These are phyloP conservation scores for Allophyes oxyacanthae DNA, from an alignment of 2,888 invertebrate species.

Conservation along the genomic window DNA sequence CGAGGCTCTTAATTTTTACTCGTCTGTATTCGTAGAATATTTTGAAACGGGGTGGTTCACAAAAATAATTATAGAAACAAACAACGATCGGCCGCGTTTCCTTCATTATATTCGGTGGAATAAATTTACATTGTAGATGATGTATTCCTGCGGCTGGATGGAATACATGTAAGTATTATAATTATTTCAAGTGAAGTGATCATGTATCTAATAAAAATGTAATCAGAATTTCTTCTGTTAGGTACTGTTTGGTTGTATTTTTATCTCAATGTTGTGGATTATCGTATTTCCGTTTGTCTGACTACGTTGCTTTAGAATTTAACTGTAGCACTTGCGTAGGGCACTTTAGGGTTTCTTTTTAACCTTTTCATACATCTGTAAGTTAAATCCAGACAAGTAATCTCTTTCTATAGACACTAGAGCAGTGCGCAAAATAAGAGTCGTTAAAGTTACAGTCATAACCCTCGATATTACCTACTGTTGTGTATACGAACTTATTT, in stretches of 20 bases:
- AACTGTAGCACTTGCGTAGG: too few species aligned
- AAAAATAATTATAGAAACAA: conserved; percentile 6
- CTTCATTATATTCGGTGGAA: conserved; percentile 15
- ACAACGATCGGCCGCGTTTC: background rate
- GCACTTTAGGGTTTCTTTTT: too few species aligned
- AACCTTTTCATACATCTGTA: too few species aligned
- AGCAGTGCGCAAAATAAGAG: too few species aligned
- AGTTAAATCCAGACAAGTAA: too few species aligned
- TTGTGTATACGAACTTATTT: too few species aligned
- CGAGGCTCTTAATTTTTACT: conserved; percentile 1
- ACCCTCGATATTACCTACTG: too few species aligned
- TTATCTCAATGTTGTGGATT: too few species aligned
- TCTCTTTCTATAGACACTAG: too few species aligned
- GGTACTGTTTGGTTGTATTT: conserved; percentile 1
- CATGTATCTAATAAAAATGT: conserved; percentile 3
- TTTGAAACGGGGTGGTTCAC: background rate
- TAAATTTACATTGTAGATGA: conserved; percentile 19
- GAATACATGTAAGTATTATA: conserved; percentile 6
- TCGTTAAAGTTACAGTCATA: too few species aligned
- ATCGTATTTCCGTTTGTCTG: too few species aligned
- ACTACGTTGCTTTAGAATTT: too few species aligned
- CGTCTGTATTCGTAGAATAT: conserved; percentile 1
- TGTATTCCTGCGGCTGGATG: conserved; percentile 1
- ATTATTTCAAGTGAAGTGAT: conserved; percentile 14
- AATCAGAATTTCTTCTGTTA: background rate